A percentile compares a stretch with the other conserved stretches of the same genome.
phyloP scores from a whole-genome alignment of 1,140 invertebrate species.

The Drosophila guanche region DNA sequence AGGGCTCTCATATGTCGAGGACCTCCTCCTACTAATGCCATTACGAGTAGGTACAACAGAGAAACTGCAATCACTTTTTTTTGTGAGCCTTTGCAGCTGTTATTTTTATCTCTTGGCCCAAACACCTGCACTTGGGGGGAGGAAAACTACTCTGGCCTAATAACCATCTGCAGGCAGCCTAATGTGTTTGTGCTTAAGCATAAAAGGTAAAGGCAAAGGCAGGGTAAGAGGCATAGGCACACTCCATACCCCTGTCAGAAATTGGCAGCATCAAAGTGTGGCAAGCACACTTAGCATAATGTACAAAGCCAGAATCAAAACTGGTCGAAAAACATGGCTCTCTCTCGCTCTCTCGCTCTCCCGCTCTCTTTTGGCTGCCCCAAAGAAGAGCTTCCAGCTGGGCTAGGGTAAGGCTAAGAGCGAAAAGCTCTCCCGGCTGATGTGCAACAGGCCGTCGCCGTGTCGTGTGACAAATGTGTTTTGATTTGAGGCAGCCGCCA shows the following conservation, averaged over 20 bases:
- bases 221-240: constrained; percentile 3
- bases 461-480: constrained; percentile 62
- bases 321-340: constrained; percentile 59
- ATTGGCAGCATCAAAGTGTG: constrained; percentile 59
- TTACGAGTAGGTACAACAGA: constrained; percentile 29
- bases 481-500: constrained; percentile 52
- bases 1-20: constrained; percentile 24
- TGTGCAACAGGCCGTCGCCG: constrained; percentile 70
- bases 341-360: constrained; percentile 3
- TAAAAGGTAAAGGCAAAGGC: constrained; percentile 32
- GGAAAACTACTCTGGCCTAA: constrained; percentile 64
- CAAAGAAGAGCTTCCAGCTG: constrained; percentile 4
- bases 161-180: constrained; percentile 54
- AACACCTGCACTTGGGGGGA: constrained; percentile 29
- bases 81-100: constrained; percentile 14
- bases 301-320: constrained; percentile 45
- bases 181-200: constrained; percentile 71
- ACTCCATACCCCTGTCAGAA: not conserved
- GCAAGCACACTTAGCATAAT: constrained; percentile 72
- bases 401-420: constrained; percentile 25
- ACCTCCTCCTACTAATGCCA: constrained; percentile 63
- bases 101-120: constrained; percentile 13
- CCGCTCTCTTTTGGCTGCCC: not conserved
- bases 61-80: constrained; percentile 60
- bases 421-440: constrained; percentile 45